phyloP scores from a whole-genome alignment of 2,797 vertebrate genomes.

The Acridotheres tristis region DNA sequence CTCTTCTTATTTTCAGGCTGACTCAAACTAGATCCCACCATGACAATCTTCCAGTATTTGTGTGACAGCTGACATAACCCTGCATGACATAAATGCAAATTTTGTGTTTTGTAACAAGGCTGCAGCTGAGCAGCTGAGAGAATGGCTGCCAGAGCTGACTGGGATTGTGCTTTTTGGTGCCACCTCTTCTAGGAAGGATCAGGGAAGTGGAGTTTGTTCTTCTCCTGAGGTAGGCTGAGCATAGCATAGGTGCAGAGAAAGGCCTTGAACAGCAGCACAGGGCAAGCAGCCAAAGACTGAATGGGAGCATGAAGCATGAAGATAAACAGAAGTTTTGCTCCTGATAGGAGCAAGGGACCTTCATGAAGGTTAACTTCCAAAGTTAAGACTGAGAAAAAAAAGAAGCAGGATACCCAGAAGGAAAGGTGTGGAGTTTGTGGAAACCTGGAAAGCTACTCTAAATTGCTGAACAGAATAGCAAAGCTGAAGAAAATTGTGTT shows the following conservation, averaged over 20 bases:
- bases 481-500: neutral
- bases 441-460: neutral
- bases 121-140: neutral
- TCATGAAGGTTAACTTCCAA: neutral
- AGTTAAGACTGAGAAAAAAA: neutral
- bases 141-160: neutral
- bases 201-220: neutral
- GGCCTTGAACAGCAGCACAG: neutral
- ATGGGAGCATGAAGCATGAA: neutral
- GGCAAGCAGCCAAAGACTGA: neutral
- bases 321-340: neutral
- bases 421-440: neutral
- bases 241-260: neutral
- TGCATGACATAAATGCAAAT: neutral
- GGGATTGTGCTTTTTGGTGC: neutral
- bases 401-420: neutral
- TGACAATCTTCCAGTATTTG: neutral
- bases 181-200: neutral
- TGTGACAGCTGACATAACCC: neutral
- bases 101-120: neutral
- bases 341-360: neutral
- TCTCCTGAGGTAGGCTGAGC: neutral
- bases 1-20: neutral
- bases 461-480: neutral
- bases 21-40: neutral